These are phyloP conservation scores for Cyphomyrmex costatus DNA, from an alignment of 1,140 invertebrate species.

Conservation along the genomic window DNA sequence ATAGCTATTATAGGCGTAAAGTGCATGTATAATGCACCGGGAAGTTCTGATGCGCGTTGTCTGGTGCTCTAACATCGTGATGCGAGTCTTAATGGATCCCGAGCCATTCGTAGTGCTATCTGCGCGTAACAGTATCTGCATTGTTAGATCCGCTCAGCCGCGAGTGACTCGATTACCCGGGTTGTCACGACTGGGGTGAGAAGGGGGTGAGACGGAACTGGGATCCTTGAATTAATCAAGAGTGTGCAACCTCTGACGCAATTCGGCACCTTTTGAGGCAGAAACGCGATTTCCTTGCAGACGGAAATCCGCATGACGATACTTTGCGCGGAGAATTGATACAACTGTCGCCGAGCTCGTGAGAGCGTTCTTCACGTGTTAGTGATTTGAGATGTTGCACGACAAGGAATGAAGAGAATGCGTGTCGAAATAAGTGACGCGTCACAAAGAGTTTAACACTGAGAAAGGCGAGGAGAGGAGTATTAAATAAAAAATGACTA, in stretches of 20 bases:
- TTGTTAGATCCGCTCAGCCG: slow-evolving; percentile 49
- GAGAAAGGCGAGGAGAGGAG: no score
- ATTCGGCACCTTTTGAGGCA: slow-evolving; percentile 14
- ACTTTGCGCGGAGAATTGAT: slow-evolving; percentile 43
- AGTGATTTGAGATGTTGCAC: neutral
- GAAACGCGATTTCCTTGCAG: slow-evolving; percentile 35
- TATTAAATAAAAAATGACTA: neutral
- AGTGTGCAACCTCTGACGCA: slow-evolving; percentile 33
- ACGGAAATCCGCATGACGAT: slow-evolving; percentile 36
- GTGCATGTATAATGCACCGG: slow-evolving; percentile 58
- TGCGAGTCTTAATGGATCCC: slow-evolving; percentile 67
- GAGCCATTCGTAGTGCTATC: slow-evolving; percentile 56
- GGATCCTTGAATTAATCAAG: slow-evolving; percentile 64
- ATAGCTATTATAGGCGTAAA: slow-evolving; percentile 62
- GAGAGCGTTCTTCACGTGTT: neutral
- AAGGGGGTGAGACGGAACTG: neutral
- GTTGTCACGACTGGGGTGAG: slow-evolving; percentile 25
- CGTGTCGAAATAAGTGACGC: neutral
- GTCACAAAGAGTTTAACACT: neutral
- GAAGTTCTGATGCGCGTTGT: slow-evolving; percentile 45
- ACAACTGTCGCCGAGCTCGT: slow-evolving; percentile 32
- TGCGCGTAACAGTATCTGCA: slow-evolving; percentile 50
- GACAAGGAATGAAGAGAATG: neutral
- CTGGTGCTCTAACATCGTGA: slow-evolving; percentile 47
- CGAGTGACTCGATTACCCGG: slow-evolving; percentile 68